Percentiles rank a stretch among this genome's conserved stretches.
Evolutionary conservation across 2,797 vertebrate genomes (phyloP).

Genomic region (Sebastes umbrosus): DNA sequence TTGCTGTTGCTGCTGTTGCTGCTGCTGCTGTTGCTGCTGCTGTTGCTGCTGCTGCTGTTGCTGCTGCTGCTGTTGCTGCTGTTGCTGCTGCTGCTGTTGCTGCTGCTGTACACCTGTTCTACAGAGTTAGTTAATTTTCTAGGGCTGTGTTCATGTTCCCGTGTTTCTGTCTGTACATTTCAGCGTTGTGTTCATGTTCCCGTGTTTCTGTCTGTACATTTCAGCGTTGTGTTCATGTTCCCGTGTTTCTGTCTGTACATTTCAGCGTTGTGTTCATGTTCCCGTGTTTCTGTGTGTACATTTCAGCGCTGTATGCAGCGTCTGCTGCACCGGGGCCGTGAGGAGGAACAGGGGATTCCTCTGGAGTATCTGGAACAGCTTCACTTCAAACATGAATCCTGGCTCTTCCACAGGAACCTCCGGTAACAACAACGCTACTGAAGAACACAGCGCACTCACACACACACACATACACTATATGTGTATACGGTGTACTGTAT

Average conservation of each 20-base stretch:
- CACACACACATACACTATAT: no score
- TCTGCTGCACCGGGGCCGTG: conserved; percentile 79
- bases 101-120: no score
- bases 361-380: conserved; percentile 88
- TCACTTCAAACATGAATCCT: conserved; percentile 87
- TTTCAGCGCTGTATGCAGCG: conserved; percentile 88
- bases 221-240: background rate
- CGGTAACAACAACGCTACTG: conserved; percentile 48
- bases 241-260: background rate
- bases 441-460: no score
- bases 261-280: background rate
- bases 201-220: background rate
- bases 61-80: no score
- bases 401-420: conserved; percentile 83
- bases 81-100: no score
- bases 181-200: conserved; percentile 77
- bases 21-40: no score
- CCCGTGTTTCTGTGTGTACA: background rate
- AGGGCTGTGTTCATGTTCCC: background rate
- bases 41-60: no score
- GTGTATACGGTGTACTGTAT: no score
- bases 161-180: background rate
- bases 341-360: conserved; percentile 86
- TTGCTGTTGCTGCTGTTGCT: no score
- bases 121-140: no score